Conservation (phyloP, 2,113 vertebrate species). For the Cyprinodon tularosa region DNA sequence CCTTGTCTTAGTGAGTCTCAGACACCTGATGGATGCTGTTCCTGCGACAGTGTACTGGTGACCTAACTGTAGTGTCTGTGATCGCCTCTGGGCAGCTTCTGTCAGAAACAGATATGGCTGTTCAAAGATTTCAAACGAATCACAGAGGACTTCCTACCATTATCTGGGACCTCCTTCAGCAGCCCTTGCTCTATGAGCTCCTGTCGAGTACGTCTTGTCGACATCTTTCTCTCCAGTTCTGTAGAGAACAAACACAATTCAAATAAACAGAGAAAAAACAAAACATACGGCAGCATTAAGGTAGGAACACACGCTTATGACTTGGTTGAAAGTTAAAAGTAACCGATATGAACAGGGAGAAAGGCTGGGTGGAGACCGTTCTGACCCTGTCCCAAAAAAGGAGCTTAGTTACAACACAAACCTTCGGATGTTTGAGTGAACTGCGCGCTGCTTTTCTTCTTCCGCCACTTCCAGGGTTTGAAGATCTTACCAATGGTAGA, state of each 20-base stretch:
- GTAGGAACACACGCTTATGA: slow-evolving; percentile 23
- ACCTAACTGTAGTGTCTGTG: slow-evolving; percentile 46
- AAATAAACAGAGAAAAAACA: background rate
- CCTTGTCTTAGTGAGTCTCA: slow-evolving; percentile 27
- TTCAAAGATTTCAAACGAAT: slow-evolving; percentile 48
- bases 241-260: slow-evolving; percentile 53
- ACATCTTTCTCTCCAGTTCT: slow-evolving; percentile 99
- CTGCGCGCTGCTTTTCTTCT: slow-evolving; percentile 98
- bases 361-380: background rate
- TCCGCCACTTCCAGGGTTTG: slow-evolving; percentile 99
- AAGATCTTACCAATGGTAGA: slow-evolving; percentile 96
- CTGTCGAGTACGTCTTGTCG: slow-evolving; percentile 94
- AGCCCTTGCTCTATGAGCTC: slow-evolving; percentile 97
- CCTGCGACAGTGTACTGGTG: slow-evolving; percentile 37
- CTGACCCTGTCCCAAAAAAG: slow-evolving; percentile 16
- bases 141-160: slow-evolving; percentile 79
- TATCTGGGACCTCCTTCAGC: slow-evolving; percentile 92
- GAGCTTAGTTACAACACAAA: slow-evolving; percentile 80
- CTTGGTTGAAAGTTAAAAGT: slow-evolving; percentile 41
- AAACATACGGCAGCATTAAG: background rate
- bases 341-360: slow-evolving; percentile 15
- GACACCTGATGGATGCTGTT: slow-evolving; percentile 53
- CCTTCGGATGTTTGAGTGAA: slow-evolving; percentile 98
- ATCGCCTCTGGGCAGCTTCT: slow-evolving; percentile 38
- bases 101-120: slow-evolving; percentile 35